Conservation (phyloP, 2,888 invertebrate species). For the Unio pictorum region DNA sequence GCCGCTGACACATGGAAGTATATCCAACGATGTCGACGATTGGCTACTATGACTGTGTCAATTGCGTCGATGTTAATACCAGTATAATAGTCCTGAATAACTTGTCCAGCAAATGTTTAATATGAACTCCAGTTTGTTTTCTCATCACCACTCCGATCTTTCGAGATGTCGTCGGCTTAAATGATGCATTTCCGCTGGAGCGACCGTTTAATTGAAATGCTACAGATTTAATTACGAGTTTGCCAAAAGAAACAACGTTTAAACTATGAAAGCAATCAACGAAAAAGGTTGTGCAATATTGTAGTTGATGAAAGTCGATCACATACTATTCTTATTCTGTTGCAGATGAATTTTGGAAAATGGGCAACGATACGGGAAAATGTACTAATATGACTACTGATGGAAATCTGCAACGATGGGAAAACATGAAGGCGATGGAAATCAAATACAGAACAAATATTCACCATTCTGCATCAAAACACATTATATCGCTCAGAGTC, state of each 20-base stretch:
- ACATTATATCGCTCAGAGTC: constrained; percentile 27
- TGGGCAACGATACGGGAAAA: constrained; percentile 10
- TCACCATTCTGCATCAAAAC: constrained; percentile 24
- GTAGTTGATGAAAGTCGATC: constrained; percentile 18
- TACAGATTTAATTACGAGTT: too few relatives aligned
- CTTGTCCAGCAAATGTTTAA: too few relatives aligned
- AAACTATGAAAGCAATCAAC: constrained; percentile 6
- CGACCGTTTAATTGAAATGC: too few relatives aligned
- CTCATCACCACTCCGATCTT: too few relatives aligned
- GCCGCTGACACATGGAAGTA: too few relatives aligned
- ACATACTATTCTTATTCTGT: constrained; percentile 17
- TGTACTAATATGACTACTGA: constrained; percentile 28
- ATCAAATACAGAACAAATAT: constrained; percentile 17
- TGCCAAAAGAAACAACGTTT: neutral
- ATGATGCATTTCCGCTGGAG: too few relatives aligned
- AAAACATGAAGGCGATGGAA: constrained; percentile 19
- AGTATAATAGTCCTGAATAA: too few relatives aligned
- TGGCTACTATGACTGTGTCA: too few relatives aligned
- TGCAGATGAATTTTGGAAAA: neutral
- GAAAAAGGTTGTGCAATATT: constrained; percentile 6
- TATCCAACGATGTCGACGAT: too few relatives aligned
- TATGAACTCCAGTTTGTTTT: too few relatives aligned
- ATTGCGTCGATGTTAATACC: too few relatives aligned
- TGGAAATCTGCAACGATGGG: constrained; percentile 29
- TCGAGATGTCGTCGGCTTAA: too few relatives aligned